These are phyloP conservation scores for Rana temporaria DNA, from an alignment of 2,113 vertebrate genomes.

Conservation along the genomic window DNA sequence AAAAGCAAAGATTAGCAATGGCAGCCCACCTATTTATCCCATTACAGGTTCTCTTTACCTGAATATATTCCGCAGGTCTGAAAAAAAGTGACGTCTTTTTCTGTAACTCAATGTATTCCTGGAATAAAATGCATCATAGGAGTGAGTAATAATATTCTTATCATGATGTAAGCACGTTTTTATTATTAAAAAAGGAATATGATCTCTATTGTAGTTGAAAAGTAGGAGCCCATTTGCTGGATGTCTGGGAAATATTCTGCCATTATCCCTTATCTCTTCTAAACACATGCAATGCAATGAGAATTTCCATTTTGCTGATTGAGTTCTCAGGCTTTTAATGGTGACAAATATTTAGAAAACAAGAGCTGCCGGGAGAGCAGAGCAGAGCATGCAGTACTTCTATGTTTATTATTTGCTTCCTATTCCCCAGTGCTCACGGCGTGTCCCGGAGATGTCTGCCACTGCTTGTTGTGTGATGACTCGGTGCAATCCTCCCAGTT, in stretches of 20 bases:
- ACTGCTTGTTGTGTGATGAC: not conserved
- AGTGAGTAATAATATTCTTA: slow-evolving; percentile 17
- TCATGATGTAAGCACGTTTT: slow-evolving; percentile 2
- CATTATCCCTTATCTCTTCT: slow-evolving; percentile 30
- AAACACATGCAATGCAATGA: slow-evolving; percentile 29
- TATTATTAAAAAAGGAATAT: slow-evolving; percentile 6
- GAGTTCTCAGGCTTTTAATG: slow-evolving; percentile 1
- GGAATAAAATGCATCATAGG: not conserved
- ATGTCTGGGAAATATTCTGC: slow-evolving; percentile 10
- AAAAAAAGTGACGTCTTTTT: not conserved
- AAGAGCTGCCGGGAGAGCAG: not conserved
- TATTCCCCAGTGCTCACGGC: not conserved
- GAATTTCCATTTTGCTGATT: slow-evolving; percentile 20
- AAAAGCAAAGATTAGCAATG: too few relatives aligned
- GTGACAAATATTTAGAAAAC: slow-evolving; percentile 26
- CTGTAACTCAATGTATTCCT: not conserved
- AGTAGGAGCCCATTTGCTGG: slow-evolving; percentile 1
- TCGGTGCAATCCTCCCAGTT: slow-evolving; percentile 19
- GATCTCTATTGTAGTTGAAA: slow-evolving; percentile 8
- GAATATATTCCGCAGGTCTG: not conserved
- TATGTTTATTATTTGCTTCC: not conserved
- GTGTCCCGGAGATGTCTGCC: not conserved
- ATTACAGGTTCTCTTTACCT: not conserved
- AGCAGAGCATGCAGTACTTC: not conserved
- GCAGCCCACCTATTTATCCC: too few relatives aligned